phyloP scores from a whole-genome alignment of 1,140 invertebrate species.

The Drosophila sechellia region DNA sequence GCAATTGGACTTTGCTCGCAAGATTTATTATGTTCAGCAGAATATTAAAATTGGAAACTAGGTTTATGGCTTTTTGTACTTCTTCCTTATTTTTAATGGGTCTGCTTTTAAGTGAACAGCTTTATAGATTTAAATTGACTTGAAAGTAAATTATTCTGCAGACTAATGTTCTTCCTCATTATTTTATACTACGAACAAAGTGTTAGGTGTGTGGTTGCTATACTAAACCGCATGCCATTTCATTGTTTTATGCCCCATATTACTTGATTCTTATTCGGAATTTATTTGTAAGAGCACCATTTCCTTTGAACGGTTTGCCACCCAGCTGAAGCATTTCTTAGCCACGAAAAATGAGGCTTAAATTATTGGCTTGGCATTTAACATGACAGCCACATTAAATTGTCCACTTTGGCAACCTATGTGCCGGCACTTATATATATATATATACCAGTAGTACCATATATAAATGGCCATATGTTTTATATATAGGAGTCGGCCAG shows the following conservation, averaged over 20 bases:
- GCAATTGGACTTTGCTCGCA: conserved; percentile 24
- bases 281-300: conserved; percentile 2
- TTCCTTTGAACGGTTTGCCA: conserved; percentile 53
- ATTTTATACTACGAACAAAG: no score
- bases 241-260: no score
- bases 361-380: conserved; percentile 81
- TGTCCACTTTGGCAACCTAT: conserved; percentile 80
- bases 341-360: conserved; percentile 73
- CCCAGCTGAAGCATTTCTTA: conserved; percentile 69
- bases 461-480: conserved; percentile 41
- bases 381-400: conserved; percentile 83
- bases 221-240: no score
- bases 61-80: conserved; percentile 2
- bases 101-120: not conserved
- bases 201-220: no score
- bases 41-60: conserved; percentile 15
- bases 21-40: conserved; percentile 15
- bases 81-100: conserved; percentile 9
- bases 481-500: conserved; percentile 31
- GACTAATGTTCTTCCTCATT: not conserved
- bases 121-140: not conserved
- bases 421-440: conserved; percentile 31
- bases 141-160: not conserved
- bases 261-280: not conserved
- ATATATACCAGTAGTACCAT: conserved; percentile 14